Evolutionary conservation across 2,888 invertebrate genomes (phyloP).

Genomic region (Smittia aterrima): DNA sequence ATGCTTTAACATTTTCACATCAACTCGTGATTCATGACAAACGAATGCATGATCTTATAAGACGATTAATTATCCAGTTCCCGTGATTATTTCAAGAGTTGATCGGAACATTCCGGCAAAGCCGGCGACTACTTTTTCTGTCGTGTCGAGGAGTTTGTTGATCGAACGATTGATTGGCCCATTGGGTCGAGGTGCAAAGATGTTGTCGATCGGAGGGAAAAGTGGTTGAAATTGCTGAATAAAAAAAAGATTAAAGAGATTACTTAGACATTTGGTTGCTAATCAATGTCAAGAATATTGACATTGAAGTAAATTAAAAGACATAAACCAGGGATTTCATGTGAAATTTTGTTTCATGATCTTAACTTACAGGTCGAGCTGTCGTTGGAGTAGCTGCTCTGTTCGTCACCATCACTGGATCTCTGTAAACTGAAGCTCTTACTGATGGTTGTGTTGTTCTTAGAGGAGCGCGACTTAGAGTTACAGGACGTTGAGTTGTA

Average conservation of each 20-base stretch:
- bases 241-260: background rate
- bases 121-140: background rate
- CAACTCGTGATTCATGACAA: too few relatives aligned
- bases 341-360: too few relatives aligned
- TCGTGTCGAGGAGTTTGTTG: slow-evolving; percentile 24
- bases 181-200: slow-evolving; percentile 21
- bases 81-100: background rate
- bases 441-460: too few relatives aligned
- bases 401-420: too few relatives aligned
- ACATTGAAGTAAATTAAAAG: too few relatives aligned
- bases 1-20: too few relatives aligned
- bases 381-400: too few relatives aligned
- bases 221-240: background rate
- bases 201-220: slow-evolving; percentile 18
- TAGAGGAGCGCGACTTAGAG: background rate
- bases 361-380: too few relatives aligned
- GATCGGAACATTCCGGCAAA: slow-evolving; percentile 21
- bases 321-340: too few relatives aligned
- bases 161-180: slow-evolving; percentile 18
- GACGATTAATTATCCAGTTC: background rate
- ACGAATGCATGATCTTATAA: too few relatives aligned
- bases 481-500: background rate
- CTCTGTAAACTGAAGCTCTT: too few relatives aligned
- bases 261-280: background rate
- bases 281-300: too few relatives aligned